A percentile compares a stretch with the other conserved stretches of the same genome.
Conservation (phyloP, 2,888 invertebrate genomes). For the Abrostola triplasia region DNA sequence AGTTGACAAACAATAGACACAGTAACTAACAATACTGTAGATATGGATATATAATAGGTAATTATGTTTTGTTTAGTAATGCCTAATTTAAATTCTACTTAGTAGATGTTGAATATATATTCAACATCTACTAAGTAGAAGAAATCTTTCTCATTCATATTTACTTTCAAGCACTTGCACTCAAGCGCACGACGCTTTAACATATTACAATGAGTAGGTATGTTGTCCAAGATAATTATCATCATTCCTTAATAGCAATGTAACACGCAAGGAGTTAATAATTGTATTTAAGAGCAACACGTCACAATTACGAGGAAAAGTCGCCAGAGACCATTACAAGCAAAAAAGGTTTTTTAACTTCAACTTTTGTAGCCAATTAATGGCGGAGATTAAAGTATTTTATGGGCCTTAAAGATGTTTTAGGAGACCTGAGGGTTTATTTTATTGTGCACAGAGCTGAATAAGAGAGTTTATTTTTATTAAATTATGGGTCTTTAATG, state of each 20-base stretch:
- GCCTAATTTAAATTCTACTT: background rate
- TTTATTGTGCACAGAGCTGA: constrained; percentile 44
- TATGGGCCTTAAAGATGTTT: constrained; percentile 51
- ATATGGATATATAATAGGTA: too few species aligned
- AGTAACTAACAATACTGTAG: too few species aligned
- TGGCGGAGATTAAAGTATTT: constrained; percentile 62
- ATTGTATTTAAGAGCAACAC: constrained; percentile 62
- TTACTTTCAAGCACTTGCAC: background rate
- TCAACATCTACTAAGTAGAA: background rate
- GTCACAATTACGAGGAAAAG: constrained; percentile 72
- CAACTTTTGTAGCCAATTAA: constrained; percentile 50
- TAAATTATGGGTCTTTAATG: constrained; percentile 14
- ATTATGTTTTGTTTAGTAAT: background rate
- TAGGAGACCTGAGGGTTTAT: constrained; percentile 51
- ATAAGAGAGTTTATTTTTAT: constrained; percentile 36
- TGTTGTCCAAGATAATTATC: constrained; percentile 29
- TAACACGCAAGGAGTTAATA: constrained; percentile 63
- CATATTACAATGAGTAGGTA: constrained; percentile 15
- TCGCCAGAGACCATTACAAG: constrained; percentile 54
- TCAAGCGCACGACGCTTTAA: background rate
- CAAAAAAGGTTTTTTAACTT: constrained; percentile 57
- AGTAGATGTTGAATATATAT: background rate
- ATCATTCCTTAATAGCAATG: constrained; percentile 53
- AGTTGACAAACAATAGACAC: too few species aligned
- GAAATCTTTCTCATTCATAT: background rate